Evolutionary conservation across 2,113 vertebrate genomes (phyloP), one percentile per base, ranked within the genome.

Genomic region (Spheniscus mendiculus): DNA sequence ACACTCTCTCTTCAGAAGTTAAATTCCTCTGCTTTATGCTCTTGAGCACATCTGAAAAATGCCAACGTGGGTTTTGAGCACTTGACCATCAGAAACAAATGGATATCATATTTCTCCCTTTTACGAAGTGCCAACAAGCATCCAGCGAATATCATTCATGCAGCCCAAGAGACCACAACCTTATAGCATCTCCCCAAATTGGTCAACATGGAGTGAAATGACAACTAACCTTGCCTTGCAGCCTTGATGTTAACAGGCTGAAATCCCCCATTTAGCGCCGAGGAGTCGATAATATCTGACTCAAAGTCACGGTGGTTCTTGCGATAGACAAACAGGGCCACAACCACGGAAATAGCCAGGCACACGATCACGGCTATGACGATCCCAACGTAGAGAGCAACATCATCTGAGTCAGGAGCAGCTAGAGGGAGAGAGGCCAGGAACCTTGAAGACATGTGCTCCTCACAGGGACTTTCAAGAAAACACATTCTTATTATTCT

Each of bases 221-320:
- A 30, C 47, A 52, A 95, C 98, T 96, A 83, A 99, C 99, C 99
- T 99, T 99, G 99, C 94, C 99, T 98, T 19, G 99, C 99, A 45
- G 99, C 99, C 97, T 99, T 99, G 97, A 99, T 99, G 88, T 99
- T 99, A 76, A 99, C 99, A 9, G 99, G 99, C 97, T 99, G 99
- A 94, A 99, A 99, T 62, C 99, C 99, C 32, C 99, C 99, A 3
- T 99, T 99, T 5, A 99, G 98, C 0, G 99, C 99, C 0, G 99
- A 99, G 34, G 99, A 99, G 98, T 99, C 99, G 19, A 99, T 99
- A 74, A 99, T 99, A 85, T 99, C 99, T 0, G 99, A 99, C 93
- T 99, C 99, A 53, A 99, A 99, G 98, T 99, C 99, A 2, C 98
- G 99, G 87, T 99, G 99, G 32, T 99, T 99, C 98, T 99, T 99